Evolutionary conservation across 2,797 vertebrate genomes (phyloP), one percentile per base, ranked within the genome.

Genomic region (Ispidina picta): DNA sequence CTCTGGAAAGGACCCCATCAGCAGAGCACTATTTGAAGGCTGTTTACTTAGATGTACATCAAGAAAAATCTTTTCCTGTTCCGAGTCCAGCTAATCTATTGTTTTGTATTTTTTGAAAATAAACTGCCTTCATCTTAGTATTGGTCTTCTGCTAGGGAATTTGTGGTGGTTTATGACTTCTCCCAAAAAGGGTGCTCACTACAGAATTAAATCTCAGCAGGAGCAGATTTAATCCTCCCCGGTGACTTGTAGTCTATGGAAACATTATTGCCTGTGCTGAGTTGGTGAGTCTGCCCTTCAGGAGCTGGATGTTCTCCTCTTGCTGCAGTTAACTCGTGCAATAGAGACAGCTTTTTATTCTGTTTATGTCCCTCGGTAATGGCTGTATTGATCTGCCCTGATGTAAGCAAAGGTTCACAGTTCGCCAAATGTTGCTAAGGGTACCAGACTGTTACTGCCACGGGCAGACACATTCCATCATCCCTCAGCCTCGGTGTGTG

Each of bases 321-420:
- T 94, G 81, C 89, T 78, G 82, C 85, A 75, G 87, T 96, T 96
- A 96, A 96, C 93, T 92, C 92, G 58, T 92, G 87, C 95, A 88
- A 78, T 66, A 89, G 81, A 90, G 89, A 94, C 60, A 72, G 81
- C 74, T 79, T 94, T 95, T 94, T 94, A 90, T 94, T 89, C 92
- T 86, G 85, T 94, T 96, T 96, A 92, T 90, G 82, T 95, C 81
- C 85, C 83, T 79, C 92, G 93, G 56, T 96, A 96, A 95, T 69
- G 82, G 80, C 70, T 74, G 77, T 95, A 96, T 97, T 90, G 95
- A 96, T 94, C 94, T 74, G 90, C 41, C 81, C 90, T 80, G 73
- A 93, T 89, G 86, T 94, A 95, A 96, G 83, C 93, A 95, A 77
- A 93, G 80, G 92, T 94, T 96, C 92, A 92, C 78, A 66, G 82